Conservation (phyloP, 2,113 vertebrate genomes). For the Apodemus speciosus region DNA sequence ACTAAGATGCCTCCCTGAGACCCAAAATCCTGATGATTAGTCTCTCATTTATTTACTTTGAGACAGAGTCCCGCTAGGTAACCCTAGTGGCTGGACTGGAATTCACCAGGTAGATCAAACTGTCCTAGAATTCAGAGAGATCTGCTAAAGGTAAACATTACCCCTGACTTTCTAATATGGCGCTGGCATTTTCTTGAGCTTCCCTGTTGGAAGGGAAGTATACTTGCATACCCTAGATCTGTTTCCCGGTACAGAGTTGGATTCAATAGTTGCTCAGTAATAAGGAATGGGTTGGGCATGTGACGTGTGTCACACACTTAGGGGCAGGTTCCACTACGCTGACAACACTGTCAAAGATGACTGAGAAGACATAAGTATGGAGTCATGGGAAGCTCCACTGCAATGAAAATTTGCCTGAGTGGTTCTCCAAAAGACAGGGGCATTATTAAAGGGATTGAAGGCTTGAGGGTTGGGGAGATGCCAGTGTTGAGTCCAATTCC, state of each 20-base stretch:
- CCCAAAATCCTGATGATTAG: neutral
- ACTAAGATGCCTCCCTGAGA: neutral
- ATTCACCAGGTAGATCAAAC: neutral
- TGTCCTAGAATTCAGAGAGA: neutral
- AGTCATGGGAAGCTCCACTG: neutral
- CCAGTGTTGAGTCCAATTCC: neutral
- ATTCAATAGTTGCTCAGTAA: neutral
- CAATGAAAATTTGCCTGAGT: neutral
- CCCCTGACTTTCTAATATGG: neutral
- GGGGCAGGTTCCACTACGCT: neutral
- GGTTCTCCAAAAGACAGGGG: neutral
- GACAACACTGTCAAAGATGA: neutral
- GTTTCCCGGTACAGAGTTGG: neutral
- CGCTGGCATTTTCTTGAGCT: neutral
- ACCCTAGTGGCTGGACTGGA: neutral
- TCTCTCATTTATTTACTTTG: neutral
- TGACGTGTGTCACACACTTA: neutral
- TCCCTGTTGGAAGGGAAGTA: neutral
- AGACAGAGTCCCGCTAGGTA: neutral
- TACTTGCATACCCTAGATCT: neutral
- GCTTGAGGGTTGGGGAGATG: neutral
- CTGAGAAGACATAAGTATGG: neutral
- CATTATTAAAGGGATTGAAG: neutral
- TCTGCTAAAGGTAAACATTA: no score
- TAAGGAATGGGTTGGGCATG: neutral